A percentile compares a stretch with the other conserved stretches of the same genome.
Evolutionary conservation across 2,113 vertebrate genomes (phyloP).

Genomic region (Platycercus adscitus): DNA sequence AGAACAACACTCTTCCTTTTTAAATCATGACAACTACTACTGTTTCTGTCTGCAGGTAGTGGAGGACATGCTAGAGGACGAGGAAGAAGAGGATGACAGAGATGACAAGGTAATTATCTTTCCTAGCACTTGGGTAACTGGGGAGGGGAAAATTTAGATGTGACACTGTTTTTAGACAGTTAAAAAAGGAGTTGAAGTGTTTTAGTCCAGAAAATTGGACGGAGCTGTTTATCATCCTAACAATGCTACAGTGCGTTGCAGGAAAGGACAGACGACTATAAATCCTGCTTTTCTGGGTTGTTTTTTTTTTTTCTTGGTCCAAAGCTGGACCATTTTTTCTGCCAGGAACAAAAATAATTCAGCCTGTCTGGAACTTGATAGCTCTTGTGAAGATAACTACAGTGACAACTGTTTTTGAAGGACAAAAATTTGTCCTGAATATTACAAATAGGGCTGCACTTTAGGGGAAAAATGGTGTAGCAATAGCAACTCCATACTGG

Average conservation of each 20-base stretch:
- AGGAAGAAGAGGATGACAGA: constrained; percentile 98
- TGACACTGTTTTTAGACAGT: constrained; percentile 84
- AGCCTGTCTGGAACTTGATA: constrained; percentile 79
- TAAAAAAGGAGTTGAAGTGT: constrained; percentile 83
- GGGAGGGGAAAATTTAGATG: constrained; percentile 81
- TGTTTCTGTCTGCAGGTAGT: constrained; percentile 90
- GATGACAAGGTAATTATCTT: constrained; percentile 99
- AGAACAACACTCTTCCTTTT: constrained; percentile 76
- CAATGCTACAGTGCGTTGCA: constrained; percentile 72
- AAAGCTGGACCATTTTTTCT: constrained; percentile 77
- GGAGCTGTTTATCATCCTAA: constrained; percentile 85
- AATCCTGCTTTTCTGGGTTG: constrained; percentile 49
- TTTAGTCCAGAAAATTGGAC: constrained; percentile 84
- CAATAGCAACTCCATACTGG: constrained; percentile 38
- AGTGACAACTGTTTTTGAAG: constrained; percentile 78
- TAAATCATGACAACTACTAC: constrained; percentile 70
- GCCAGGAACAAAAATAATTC: constrained; percentile 74
- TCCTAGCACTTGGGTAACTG: constrained; percentile 78
- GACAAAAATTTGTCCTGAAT: constrained; percentile 74
- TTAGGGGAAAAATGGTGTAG: constrained; percentile 16
- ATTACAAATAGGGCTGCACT: constrained; percentile 68
- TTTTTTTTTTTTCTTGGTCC: constrained; percentile 38
- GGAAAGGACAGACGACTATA: constrained; percentile 72
- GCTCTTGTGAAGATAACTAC: constrained; percentile 74
- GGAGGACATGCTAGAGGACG: constrained; percentile 97